Conservation (phyloP, 2,113 vertebrate genomes). For the Ptyas mucosa region DNA sequence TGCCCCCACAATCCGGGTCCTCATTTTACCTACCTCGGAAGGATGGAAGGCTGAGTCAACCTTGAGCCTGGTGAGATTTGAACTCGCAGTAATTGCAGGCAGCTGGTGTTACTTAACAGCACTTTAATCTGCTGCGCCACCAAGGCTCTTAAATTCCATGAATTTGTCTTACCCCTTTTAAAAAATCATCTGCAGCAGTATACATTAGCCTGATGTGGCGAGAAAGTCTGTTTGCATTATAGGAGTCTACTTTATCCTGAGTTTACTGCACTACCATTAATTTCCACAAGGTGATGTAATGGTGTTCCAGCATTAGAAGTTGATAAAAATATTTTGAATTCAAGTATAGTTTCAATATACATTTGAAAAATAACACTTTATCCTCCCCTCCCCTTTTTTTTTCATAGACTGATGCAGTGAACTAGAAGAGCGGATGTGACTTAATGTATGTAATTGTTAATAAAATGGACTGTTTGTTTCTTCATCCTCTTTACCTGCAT, state of each 20-base stretch:
- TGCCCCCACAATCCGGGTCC: too few relatives aligned
- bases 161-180: background rate
- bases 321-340: background rate
- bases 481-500: background rate
- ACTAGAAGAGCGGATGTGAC: slow-evolving; percentile 62
- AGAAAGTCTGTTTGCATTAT: background rate
- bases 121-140: too few relatives aligned
- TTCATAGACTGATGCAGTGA: slow-evolving; percentile 69
- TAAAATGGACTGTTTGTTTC: background rate
- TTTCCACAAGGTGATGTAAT: background rate
- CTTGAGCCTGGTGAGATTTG: too few relatives aligned
- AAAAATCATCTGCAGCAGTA: background rate
- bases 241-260: background rate
- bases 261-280: background rate
- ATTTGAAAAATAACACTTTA: background rate
- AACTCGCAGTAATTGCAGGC: too few relatives aligned
- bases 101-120: too few relatives aligned
- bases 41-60: too few relatives aligned
- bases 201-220: background rate
- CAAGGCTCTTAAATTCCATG: too few relatives aligned
- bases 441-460: slow-evolving; percentile 65
- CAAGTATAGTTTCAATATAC: background rate
- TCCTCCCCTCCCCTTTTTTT: slow-evolving; percentile 25
- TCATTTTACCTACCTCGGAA: too few relatives aligned
- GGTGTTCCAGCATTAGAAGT: background rate